A percentile compares a stretch with the other conserved stretches of the same genome.
Conservation (phyloP, 2,113 vertebrate species). For the Gavia stellata region DNA sequence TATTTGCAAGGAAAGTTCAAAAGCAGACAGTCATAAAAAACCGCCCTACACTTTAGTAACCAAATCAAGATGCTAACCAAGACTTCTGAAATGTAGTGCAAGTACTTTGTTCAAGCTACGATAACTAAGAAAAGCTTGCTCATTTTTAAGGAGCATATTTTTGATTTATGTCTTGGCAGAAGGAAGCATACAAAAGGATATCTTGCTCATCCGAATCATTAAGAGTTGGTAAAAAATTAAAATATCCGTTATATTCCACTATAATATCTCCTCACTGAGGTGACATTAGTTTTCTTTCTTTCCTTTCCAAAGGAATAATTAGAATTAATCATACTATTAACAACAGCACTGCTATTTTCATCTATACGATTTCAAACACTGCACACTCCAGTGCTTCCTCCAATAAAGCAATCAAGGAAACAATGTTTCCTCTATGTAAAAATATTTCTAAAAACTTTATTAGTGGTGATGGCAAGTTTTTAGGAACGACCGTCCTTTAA, state of each 20-base stretch:
- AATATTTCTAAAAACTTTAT: background rate
- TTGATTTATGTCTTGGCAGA: background rate
- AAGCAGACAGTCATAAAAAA: background rate
- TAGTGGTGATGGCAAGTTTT: background rate
- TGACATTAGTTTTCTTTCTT: background rate
- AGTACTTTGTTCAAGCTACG: background rate
- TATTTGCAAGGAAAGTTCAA: background rate
- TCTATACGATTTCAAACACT: background rate
- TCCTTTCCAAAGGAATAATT: background rate
- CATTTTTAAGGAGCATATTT: background rate
- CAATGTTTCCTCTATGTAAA: too few relatives aligned
- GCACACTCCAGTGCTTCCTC: background rate
- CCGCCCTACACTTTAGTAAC: background rate
- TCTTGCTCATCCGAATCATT: background rate
- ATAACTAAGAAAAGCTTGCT: background rate
- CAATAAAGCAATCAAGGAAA: background rate
- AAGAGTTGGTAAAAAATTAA: background rate
- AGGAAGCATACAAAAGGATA: background rate
- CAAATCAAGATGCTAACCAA: background rate
- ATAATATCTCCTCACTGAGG: background rate
- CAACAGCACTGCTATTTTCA: background rate
- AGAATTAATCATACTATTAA: background rate
- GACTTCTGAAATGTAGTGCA: background rate
- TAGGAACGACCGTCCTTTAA: background rate
- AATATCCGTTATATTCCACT: background rate